Percentiles rank a stretch among this genome's conserved stretches.
Conservation (phyloP, 2,113 vertebrate genomes). For the Passer montanus region DNA sequence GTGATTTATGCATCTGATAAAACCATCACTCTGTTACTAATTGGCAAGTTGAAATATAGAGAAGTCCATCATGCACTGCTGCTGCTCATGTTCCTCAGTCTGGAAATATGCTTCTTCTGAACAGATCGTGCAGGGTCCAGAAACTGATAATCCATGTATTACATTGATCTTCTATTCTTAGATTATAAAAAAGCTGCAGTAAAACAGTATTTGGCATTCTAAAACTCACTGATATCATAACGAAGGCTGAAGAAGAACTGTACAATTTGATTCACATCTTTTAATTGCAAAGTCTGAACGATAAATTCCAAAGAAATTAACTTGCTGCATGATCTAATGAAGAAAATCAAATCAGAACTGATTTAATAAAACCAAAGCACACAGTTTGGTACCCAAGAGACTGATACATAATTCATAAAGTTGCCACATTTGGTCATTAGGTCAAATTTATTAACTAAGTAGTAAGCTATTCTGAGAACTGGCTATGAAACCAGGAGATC, state of each 20-base stretch:
- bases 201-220: background rate
- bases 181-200: background rate
- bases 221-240: background rate
- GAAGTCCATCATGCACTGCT: background rate
- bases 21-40: background rate
- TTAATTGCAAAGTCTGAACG: conserved; percentile 12
- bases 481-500: background rate
- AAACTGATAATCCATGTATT: background rate
- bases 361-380: conserved; percentile 44
- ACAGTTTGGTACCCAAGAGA: conserved; percentile 7
- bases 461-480: conserved; percentile 8
- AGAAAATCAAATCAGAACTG: conserved; percentile 40
- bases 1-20: background rate
- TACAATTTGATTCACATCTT: conserved; percentile 6
- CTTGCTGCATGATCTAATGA: background rate
- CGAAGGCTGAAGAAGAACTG: background rate
- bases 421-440: conserved; percentile 10
- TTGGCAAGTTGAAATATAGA: background rate
- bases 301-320: conserved; percentile 33
- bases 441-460: conserved; percentile 49
- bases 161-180: background rate
- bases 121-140: background rate
- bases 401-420: conserved; percentile 52
- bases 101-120: background rate
- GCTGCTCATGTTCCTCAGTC: background rate